Base-by-base conservation (phyloP, 2,888 invertebrate species). In the Pterobdella sp. region DNA sequence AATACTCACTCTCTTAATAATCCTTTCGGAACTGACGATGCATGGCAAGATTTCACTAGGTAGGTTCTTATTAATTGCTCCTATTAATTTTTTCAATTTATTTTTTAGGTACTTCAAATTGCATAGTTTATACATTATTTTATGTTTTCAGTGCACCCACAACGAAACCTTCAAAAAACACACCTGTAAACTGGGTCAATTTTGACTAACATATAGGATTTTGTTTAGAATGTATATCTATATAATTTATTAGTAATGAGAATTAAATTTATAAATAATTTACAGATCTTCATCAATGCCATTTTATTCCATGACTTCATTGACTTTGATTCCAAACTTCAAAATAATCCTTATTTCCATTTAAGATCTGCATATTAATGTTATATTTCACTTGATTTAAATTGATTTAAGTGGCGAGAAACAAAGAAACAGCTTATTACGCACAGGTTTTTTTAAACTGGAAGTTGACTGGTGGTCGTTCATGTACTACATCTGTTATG, bases 31-130 rank as follows among this genome's bases (percentile, higher is more conserved):
- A 52, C 31, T n/a, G 68, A 35, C 22, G 81, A 81, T 68, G 78
- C 79, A 4, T 81, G 81, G 81, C 81, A 81, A 32, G 81, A 81
- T 68, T 81, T 82, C 73, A 78, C 80, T 4, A 70, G 74, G 73
- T 72, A 32, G 31, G 3, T 31, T 64, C 35, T 31, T 49, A 29
- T 4, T 56, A 1, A 26, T 26, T 31, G 22, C 29, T 31, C 4
- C 18, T 10, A 70, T 29, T 35, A n/a, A 35, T 14, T 29, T 56
- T 29, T 72, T 36, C 34, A 64, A 64, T 35, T 72, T 18, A n/a
- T 49, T 65, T 65, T n/a, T 66, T n/a, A 10, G 22, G 4, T 42
- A 60, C 22, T 52, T 42, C n/a, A n/a, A 32, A 29, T 0, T 31
- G 3, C n/a, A 10, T 29, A 3, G 29, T 14, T 35, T 18, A 18